Conservation (phyloP, 2,888 invertebrate genomes). For the Tuta absoluta region DNA sequence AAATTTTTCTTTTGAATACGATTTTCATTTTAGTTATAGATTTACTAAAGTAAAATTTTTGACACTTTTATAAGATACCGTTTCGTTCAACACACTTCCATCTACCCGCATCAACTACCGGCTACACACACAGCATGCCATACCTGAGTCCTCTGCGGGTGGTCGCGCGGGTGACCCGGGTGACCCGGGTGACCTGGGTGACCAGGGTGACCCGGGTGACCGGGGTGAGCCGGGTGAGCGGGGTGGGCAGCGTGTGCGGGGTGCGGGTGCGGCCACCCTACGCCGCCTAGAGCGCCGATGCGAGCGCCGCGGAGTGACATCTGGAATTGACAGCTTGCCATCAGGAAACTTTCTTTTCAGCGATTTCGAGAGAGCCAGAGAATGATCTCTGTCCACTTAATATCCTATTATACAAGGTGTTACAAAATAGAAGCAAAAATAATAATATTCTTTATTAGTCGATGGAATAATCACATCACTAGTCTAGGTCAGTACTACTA, state of each 20-base stretch:
- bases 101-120: neutral
- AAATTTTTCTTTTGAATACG: no score
- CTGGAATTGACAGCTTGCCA: constrained; percentile 40
- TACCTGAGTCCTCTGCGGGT: constrained; percentile 58
- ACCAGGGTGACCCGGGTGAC: constrained; percentile 37
- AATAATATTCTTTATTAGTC: no score
- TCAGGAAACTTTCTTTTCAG: no score
- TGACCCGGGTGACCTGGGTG: constrained; percentile 32
- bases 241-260: constrained; percentile 42
- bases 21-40: no score
- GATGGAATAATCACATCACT: no score
- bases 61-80: no score
- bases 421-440: no score
- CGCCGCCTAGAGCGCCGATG: constrained; percentile 61
- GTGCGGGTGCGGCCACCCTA: constrained; percentile 59
- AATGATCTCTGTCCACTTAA: no score
- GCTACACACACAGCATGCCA: neutral
- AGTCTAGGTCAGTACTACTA: no score
- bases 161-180: constrained; percentile 39
- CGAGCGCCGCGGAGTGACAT: constrained; percentile 71
- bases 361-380: no score
- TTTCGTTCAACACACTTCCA: neutral
- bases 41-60: no score
- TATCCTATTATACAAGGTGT: no score
- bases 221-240: constrained; percentile 32